Percentiles rank a stretch among this genome's conserved stretches.
These are phyloP conservation scores for Tadarida brasiliensis DNA, from an alignment of 2,797 vertebrate genomes.

Conservation along the genomic window DNA sequence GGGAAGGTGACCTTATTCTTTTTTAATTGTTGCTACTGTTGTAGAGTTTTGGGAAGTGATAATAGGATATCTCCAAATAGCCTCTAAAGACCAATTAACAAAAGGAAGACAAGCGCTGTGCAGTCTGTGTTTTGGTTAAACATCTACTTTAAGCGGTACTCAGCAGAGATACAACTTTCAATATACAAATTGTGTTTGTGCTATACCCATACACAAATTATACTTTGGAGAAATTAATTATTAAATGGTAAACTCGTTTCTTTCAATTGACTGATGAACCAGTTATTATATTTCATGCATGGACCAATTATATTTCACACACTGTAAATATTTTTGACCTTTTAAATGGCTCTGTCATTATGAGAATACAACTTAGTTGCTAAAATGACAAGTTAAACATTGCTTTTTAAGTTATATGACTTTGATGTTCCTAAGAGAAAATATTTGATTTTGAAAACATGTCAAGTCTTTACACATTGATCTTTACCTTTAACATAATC, in stretches of 20 bases:
- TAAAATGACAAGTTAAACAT: conserved; percentile 40
- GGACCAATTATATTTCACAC: conserved; percentile 76
- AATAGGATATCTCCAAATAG: conserved; percentile 78
- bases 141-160: conserved; percentile 76
- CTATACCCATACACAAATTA: conserved; percentile 65
- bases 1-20: conserved; percentile 80
- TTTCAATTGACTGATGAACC: conserved; percentile 70
- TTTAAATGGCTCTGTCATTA: conserved; percentile 75
- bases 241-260: conserved; percentile 31
- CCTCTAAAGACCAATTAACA: conserved; percentile 86
- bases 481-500: conserved; percentile 4
- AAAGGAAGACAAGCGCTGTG: conserved; percentile 72
- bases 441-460: conserved; percentile 50
- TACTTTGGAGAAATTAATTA: conserved; percentile 68
- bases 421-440: conserved; percentile 36
- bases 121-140: conserved; percentile 83
- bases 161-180: conserved; percentile 61
- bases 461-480: background rate
- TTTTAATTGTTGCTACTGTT: conserved; percentile 65
- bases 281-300: conserved; percentile 80
- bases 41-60: conserved; percentile 70
- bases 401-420: background rate
- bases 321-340: conserved; percentile 82
- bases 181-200: conserved; percentile 64
- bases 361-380: conserved; percentile 44